Base-by-base conservation (phyloP, 2,888 invertebrate species). In the Dexiosoma caninum region DNA sequence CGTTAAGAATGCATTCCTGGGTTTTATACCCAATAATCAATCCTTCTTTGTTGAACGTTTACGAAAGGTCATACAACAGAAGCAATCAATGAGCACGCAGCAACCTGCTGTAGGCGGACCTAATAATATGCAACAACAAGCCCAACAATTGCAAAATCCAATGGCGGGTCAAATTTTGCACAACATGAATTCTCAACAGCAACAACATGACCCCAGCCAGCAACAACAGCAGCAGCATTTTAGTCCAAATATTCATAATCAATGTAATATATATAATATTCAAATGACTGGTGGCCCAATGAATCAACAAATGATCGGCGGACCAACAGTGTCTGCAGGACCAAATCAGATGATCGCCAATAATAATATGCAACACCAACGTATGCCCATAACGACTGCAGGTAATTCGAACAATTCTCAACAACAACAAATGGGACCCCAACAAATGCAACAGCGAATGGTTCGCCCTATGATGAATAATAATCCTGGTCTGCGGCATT, bases 1-100 rank as follows among this genome's bases (percentile, higher is more conserved):
- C 0, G 95, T 95, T 83, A 95, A 95, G 84, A 92, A 94, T 84
- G 94, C 95, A 0, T 96, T 95, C 86, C 91, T 96, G n/a, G 96
- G 96, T 1, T 95, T 96, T 84, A 95, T 96, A 84, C 96, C 96
- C 0, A 95, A 95, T 85, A 95, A 96, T 89, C 96, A 96, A 90
- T 92, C 92, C 1, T 94, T 94, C 51, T 96, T 96, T 87, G 95
- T 95, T 2, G 95, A 95, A 85, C 91, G 94, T 46, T 90, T 95
- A 51, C 91, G 95, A 0, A 94, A 94, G 88, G 94, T 95, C 0
- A 95, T 95, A 84, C 95, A 95, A 82, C 94, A 95, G 84, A 95
- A 95, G 86, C 90, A 90, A 66, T 87, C 85, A 4, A 84, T 86
- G 83, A 84, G 84, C 1, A 85, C 85, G 53, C 85, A 86, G 40